These are phyloP conservation scores for Synanthedon andrenaeformis DNA, from an alignment of 2,888 invertebrate species.

Conservation along the genomic window DNA sequence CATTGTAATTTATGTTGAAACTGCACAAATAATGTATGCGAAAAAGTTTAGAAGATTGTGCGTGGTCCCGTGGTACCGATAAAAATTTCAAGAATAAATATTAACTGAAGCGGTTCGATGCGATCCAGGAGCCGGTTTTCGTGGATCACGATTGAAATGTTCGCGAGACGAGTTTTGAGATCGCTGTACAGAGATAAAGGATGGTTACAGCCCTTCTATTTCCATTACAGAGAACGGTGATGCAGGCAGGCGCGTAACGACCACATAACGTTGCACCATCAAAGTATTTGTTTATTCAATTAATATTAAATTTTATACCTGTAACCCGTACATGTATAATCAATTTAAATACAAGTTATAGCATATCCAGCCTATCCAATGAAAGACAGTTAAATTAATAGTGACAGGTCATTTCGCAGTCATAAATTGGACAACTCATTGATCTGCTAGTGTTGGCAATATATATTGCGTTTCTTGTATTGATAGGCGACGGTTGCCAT, in stretches of 20 bases:
- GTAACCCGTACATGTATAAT: too few species aligned
- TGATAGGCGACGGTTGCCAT: too few species aligned
- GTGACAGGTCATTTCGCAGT: too few species aligned
- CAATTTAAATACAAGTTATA: too few species aligned
- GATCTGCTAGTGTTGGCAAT: too few species aligned
- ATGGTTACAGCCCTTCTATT: constrained; percentile 33
- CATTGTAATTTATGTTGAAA: constrained; percentile 17
- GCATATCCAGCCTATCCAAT: too few species aligned
- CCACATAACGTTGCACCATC: too few species aligned
- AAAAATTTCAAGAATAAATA: constrained; percentile 21
- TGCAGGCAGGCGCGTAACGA: constrained; percentile 1
- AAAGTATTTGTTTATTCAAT: too few species aligned
- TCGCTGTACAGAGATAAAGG: constrained; percentile 22
- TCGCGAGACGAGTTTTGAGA: constrained; percentile 26
- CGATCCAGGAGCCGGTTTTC: constrained; percentile 35
- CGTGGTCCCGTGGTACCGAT: not conserved
- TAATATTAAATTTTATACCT: too few species aligned
- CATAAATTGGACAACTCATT: too few species aligned
- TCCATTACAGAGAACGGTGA: constrained; percentile 26
- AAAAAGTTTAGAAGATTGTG: not conserved
- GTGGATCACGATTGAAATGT: constrained; percentile 54
- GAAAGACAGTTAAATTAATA: too few species aligned
- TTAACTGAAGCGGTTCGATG: constrained; percentile 14
- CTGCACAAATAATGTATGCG: not conserved
- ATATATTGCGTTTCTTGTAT: too few species aligned